These are phyloP conservation scores for Willisornis vidua DNA, from an alignment of 2,113 vertebrate species.

Conservation along the genomic window DNA sequence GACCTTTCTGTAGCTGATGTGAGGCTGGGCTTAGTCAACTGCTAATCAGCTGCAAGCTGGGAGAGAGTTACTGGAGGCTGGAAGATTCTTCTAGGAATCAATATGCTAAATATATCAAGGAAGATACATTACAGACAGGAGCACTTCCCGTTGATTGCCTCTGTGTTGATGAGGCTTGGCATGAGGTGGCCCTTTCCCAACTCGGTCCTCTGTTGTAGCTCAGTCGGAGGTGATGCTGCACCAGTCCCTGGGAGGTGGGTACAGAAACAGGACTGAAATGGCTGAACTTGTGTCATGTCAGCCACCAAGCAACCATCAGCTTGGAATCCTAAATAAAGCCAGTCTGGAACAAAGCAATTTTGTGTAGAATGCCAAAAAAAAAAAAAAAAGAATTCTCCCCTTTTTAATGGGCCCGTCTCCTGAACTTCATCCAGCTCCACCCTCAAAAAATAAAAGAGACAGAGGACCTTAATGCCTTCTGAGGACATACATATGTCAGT, in stretches of 20 bases:
- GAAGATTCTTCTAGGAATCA: conserved; percentile 34
- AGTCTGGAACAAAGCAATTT: neutral
- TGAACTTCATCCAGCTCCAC: neutral
- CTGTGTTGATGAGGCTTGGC: neutral
- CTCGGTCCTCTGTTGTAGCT: neutral
- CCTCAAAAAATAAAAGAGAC: neutral
- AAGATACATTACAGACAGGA: neutral
- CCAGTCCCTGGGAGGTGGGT: neutral
- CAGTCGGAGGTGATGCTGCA: neutral
- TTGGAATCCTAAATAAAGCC: neutral
- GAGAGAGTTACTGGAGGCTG: neutral
- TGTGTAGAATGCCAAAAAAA: neutral
- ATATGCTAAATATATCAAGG: neutral
- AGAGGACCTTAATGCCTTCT: neutral
- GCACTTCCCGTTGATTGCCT: neutral
- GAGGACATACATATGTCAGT: neutral
- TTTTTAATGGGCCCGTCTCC: neutral
- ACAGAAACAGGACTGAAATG: neutral
- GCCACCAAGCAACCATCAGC: neutral
- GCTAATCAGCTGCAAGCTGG: neutral
- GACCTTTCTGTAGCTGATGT: neutral
- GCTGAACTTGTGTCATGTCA: neutral
- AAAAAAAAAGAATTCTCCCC: neutral
- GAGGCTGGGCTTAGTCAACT: neutral
- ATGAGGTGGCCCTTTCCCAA: neutral